A percentile compares a stretch with the other conserved stretches of the same genome.
Evolutionary conservation across 2,888 invertebrate genomes (phyloP).

Genomic region (Pterobdella sp.): DNA sequence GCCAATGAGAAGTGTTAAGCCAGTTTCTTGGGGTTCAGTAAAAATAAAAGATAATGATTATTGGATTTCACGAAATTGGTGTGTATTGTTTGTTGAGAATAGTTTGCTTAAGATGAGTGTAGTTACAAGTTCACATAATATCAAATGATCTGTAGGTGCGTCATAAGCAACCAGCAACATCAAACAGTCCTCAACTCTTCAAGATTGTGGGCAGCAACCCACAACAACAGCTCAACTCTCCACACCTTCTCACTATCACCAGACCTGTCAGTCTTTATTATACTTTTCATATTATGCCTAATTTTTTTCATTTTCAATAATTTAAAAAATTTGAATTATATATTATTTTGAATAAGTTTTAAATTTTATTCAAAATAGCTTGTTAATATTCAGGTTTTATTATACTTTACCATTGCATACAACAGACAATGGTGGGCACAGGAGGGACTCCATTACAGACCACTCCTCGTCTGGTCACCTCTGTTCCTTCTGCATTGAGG

Average conservation of each 20-base stretch:
- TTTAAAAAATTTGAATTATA: background rate
- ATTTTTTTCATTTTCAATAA: background rate
- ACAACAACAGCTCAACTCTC: conserved; percentile 30
- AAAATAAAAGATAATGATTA: no score
- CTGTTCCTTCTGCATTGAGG: conserved; percentile 10
- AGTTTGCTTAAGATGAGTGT: background rate
- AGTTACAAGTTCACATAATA: no score
- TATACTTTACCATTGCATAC: background rate
- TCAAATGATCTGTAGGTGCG: conserved; percentile 36
- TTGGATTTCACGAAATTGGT: no score
- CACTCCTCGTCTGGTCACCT: background rate
- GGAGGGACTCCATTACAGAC: background rate
- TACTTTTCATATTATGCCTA: background rate
- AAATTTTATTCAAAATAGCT: background rate
- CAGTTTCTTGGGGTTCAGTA: no score
- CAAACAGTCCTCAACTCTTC: conserved; percentile 32
- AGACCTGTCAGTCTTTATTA: conserved; percentile 22
- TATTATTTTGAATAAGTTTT: background rate
- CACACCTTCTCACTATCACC: conserved; percentile 38
- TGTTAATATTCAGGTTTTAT: background rate
- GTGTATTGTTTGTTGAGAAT: background rate
- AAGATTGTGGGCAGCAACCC: conserved; percentile 37
- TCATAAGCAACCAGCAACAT: conserved; percentile 43
- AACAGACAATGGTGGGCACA: background rate
- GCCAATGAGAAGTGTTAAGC: no score